Percentiles rank a stretch among this genome's conserved stretches.
phyloP scores from a whole-genome alignment of 2,113 vertebrate species.

The Cathartes aura region DNA sequence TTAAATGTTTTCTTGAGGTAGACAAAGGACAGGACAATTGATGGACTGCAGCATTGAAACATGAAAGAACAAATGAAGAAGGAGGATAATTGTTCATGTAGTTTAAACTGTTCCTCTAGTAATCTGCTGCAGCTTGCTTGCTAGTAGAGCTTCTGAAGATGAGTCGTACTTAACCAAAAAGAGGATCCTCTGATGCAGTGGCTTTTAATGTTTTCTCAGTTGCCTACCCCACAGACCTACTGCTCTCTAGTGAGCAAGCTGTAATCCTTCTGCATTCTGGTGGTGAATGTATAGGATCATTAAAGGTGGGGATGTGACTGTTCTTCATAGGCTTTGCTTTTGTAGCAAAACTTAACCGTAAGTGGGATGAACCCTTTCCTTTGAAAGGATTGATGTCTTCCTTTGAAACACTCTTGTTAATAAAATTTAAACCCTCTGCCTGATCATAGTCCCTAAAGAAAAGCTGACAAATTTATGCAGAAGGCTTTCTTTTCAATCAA shows the following conservation, averaged over 20 bases:
- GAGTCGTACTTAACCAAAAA: background rate
- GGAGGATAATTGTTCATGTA: background rate
- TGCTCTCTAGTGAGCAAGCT: background rate
- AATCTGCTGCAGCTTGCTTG: background rate
- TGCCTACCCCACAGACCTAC: fast-evolving
- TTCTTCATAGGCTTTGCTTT: slow-evolving; percentile 3
- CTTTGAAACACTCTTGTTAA: background rate
- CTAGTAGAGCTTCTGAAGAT: background rate
- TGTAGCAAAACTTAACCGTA: background rate
- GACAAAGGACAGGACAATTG: background rate
- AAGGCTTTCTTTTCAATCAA: background rate
- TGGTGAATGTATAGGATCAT: background rate
- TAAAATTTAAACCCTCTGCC: background rate
- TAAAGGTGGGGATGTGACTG: background rate
- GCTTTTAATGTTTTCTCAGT: background rate
- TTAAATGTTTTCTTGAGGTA: background rate
- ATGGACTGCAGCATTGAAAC: background rate
- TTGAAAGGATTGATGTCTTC: background rate
- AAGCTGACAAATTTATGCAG: background rate
- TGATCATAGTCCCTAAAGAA: background rate
- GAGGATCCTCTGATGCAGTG: background rate
- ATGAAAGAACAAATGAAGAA: background rate
- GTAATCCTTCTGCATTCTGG: background rate
- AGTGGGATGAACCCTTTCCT: background rate
- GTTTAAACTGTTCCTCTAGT: background rate